Evolutionary conservation across 2,113 vertebrate genomes (phyloP).

Genomic region (Delphinus delphis): DNA sequence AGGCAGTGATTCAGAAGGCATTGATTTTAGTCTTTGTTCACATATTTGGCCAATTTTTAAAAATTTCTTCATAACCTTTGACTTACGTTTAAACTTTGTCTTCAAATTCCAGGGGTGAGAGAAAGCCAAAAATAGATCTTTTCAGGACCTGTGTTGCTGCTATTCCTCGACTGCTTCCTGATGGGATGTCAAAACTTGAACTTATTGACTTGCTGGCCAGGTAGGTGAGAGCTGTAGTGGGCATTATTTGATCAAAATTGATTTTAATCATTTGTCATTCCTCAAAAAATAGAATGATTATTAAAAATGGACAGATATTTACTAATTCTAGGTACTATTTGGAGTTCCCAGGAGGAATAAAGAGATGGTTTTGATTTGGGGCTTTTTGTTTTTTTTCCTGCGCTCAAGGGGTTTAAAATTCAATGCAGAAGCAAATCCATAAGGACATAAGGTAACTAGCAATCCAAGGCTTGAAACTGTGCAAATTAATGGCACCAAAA

Average conservation of each 20-base stretch:
- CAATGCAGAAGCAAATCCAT: background rate
- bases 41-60: background rate
- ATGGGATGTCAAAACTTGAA: constrained; percentile 98
- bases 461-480: background rate
- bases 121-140: constrained; percentile 98
- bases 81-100: constrained; percentile 56
- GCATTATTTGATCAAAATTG: background rate
- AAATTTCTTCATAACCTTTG: constrained; percentile 2
- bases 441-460: background rate
- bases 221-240: constrained; percentile 78
- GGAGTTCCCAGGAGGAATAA: background rate
- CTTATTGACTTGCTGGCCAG: constrained; percentile 96
- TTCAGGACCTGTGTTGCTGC: constrained; percentile 98
- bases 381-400: background rate
- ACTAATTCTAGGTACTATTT: background rate
- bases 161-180: constrained; percentile 96
- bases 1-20: background rate
- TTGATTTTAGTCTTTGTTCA: constrained; percentile 7
- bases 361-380: background rate
- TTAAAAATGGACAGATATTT: background rate
- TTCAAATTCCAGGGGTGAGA: constrained; percentile 90
- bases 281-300: background rate
- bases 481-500: background rate
- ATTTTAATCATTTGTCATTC: background rate
- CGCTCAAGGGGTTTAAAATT: background rate